Evolutionary conservation across 1,140 invertebrate genomes (phyloP).

Genomic region (Mesaphorura yosii): DNA sequence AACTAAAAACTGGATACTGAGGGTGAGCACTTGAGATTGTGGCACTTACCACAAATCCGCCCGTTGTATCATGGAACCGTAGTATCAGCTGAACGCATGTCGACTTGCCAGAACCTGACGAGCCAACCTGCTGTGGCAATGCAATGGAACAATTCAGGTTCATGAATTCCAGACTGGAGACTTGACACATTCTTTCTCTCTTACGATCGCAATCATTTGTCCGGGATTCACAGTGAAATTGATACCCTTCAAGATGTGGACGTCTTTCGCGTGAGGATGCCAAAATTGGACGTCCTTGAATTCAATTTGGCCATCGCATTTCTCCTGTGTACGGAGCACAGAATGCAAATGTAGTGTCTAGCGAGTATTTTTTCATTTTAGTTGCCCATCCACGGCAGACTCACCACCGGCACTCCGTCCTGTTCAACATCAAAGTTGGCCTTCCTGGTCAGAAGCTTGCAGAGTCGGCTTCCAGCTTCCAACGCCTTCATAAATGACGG

Average conservation of each 20-base stretch:
- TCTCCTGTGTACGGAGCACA: no score
- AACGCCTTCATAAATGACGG: slow-evolving; percentile 35
- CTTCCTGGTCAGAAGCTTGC: not conserved
- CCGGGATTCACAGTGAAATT: slow-evolving; percentile 35
- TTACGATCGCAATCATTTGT: slow-evolving; percentile 39
- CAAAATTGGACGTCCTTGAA: slow-evolving; percentile 37
- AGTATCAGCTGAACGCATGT: slow-evolving; percentile 41
- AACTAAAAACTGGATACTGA: no score
- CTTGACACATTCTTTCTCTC: slow-evolving; percentile 24
- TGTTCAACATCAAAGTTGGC: not conserved
- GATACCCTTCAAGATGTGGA: slow-evolving; percentile 33
- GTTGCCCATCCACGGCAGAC: no score
- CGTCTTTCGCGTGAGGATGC: slow-evolving; percentile 37
- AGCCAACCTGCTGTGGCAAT: slow-evolving; percentile 37
- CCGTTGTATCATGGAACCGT: slow-evolving; percentile 42
- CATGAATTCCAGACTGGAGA: not conserved
- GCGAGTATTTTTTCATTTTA: no score
- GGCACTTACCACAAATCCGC: slow-evolving; percentile 33
- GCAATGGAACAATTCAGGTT: no score
- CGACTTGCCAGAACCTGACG: slow-evolving; percentile 49
- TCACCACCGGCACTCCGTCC: not conserved
- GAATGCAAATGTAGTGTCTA: no score
- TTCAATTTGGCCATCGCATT: slow-evolving; percentile 34
- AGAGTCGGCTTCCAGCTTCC: slow-evolving; percentile 6
- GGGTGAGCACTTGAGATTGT: no score